These are phyloP conservation scores for Apostichopus californicus DNA, from an alignment of 35 echinoderm and acorn worm genomes.

Conservation along the genomic window DNA sequence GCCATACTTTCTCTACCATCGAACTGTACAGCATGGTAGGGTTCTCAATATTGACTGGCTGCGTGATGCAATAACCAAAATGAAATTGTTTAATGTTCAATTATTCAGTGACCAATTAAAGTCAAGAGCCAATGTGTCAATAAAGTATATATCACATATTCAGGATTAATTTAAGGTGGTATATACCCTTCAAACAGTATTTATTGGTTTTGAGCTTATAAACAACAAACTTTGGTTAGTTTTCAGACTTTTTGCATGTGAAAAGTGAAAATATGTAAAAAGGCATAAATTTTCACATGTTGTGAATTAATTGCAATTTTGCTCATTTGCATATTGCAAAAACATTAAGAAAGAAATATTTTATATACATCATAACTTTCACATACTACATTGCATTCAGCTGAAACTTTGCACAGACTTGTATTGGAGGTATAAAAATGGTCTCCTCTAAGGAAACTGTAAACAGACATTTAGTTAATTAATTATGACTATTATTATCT, in stretches of 20 bases:
- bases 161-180: too few relatives aligned
- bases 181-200: neutral
- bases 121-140: too few relatives aligned
- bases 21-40: too few relatives aligned
- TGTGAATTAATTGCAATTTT: neutral
- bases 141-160: too few relatives aligned
- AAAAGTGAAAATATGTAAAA: neutral
- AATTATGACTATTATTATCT: neutral
- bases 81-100: too few relatives aligned
- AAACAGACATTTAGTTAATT: conserved; percentile 5
- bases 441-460: conserved; percentile 2
- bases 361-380: neutral
- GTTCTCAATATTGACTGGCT: too few relatives aligned
- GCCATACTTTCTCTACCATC: too few relatives aligned
- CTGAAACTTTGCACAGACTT: neutral
- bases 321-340: neutral
- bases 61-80: too few relatives aligned
- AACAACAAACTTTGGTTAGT: neutral
- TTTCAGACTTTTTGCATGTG: conserved; percentile 10
- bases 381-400: conserved; percentile 5
- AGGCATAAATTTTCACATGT: neutral
- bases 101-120: too few relatives aligned
- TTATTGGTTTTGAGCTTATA: neutral
- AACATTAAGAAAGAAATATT: neutral
- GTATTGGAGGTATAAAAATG: neutral